A percentile compares a stretch with the other conserved stretches of the same genome.
These are phyloP conservation scores for Galeopsomyia nigrocyanea DNA, from an alignment of 2,888 invertebrate genomes.

Conservation along the genomic window DNA sequence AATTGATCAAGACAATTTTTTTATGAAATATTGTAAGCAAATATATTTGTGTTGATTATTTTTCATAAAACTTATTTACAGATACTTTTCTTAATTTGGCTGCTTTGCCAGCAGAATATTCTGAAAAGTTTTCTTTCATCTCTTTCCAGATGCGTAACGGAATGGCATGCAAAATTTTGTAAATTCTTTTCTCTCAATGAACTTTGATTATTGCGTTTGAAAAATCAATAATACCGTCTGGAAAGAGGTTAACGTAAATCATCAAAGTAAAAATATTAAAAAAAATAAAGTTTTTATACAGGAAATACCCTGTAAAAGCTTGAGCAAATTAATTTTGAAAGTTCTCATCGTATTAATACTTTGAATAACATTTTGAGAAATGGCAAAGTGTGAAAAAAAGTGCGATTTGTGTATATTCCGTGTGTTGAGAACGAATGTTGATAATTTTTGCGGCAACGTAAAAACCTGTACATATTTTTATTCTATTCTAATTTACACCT, in stretches of 20 bases:
- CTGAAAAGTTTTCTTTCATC: slow-evolving; percentile 39
- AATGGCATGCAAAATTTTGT: too few species aligned
- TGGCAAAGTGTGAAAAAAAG: slow-evolving; percentile 38
- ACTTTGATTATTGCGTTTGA: slow-evolving; percentile 22
- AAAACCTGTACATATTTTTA: slow-evolving; percentile 47
- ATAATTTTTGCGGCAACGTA: slow-evolving; percentile 41
- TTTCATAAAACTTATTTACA: slow-evolving; percentile 19
- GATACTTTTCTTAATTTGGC: slow-evolving; percentile 36
- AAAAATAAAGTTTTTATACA: slow-evolving; percentile 9
- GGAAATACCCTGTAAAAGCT: not conserved
- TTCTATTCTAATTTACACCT: slow-evolving; percentile 46
- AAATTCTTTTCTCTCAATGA: not conserved
- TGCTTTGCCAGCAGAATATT: slow-evolving; percentile 48
- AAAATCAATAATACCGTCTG: slow-evolving; percentile 8
- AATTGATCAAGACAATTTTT: slow-evolving; percentile 8
- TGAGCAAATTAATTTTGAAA: slow-evolving; percentile 38
- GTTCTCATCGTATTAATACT: slow-evolving; percentile 33
- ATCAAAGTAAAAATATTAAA: slow-evolving; percentile 7
- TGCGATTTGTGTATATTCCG: slow-evolving; percentile 48
- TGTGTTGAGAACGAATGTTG: slow-evolving; percentile 46
- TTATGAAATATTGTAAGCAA: slow-evolving; percentile 20
- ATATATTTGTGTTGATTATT: slow-evolving; percentile 6
- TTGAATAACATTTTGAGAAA: slow-evolving; percentile 32
- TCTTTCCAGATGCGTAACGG: too few species aligned
- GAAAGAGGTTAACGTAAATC: too few species aligned